Conservation (phyloP, 2,797 vertebrate species). For the Sebastes nivosus region DNA sequence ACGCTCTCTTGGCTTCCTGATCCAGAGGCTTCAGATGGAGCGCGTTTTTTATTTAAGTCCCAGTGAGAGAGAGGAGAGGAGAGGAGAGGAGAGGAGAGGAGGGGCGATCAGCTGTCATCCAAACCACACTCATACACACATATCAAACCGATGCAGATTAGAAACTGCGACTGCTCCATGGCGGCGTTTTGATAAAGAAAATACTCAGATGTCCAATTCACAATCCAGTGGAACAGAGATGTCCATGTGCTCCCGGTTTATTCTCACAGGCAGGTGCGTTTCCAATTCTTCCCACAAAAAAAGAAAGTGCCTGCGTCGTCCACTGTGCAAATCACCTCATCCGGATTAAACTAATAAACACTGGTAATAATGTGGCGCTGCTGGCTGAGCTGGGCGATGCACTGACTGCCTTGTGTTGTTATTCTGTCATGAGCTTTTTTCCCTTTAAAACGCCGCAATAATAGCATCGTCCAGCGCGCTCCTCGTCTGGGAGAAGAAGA, state of each 20-base stretch:
- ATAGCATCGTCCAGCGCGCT: slow-evolving; percentile 50
- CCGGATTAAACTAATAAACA: slow-evolving; percentile 24
- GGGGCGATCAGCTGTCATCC: slow-evolving; percentile 76
- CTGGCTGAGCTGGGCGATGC: slow-evolving; percentile 20
- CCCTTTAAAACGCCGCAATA: slow-evolving; percentile 61
- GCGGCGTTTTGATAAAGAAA: background rate
- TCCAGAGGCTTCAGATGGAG: slow-evolving; percentile 51
- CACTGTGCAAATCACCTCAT: slow-evolving; percentile 22
- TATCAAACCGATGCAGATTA: background rate
- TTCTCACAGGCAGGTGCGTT: slow-evolving; percentile 66
- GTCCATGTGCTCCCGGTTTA: slow-evolving; percentile 58
- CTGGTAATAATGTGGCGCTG: background rate
- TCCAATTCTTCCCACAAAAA: background rate
- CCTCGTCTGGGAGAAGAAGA: no score
- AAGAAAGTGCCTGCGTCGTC: slow-evolving; percentile 41
- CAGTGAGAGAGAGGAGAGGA: slow-evolving; percentile 54
- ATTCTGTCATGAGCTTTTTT: slow-evolving; percentile 60
- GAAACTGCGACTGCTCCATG: slow-evolving; percentile 38
- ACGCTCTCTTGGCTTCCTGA: slow-evolving; percentile 30
- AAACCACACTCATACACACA: background rate
- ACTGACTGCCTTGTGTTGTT: slow-evolving; percentile 57
- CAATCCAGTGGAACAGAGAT: slow-evolving; percentile 9
- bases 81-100: slow-evolving; percentile 53
- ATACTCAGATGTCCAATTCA: slow-evolving; percentile 17
- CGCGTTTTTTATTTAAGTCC: slow-evolving; percentile 69